Conservation (phyloP, 2,113 vertebrate genomes). For the Paratilapia polleni region DNA sequence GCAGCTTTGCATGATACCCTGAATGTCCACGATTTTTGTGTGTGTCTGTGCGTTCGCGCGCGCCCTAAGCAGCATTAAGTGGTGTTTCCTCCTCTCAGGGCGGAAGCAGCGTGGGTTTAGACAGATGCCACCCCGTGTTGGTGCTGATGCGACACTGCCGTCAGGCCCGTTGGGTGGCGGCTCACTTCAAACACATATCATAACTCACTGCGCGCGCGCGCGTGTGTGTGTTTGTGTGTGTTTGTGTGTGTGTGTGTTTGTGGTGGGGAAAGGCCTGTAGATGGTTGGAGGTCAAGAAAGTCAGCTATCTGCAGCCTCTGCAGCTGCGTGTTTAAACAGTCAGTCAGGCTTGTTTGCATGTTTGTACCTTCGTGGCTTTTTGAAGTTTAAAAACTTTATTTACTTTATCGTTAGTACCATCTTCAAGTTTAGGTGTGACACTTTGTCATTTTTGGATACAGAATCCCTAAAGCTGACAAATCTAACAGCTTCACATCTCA, state of each 20-base stretch:
- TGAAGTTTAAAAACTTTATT: neutral
- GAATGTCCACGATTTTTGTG: neutral
- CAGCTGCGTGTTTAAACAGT: neutral
- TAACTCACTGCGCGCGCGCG: neutral
- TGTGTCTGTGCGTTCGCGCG: neutral
- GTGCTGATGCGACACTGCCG: constrained; percentile 41
- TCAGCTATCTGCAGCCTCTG: neutral
- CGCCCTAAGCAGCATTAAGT: constrained; percentile 18
- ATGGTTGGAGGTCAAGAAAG: neutral
- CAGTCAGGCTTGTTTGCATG: neutral
- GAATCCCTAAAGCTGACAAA: neutral
- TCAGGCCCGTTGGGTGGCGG: constrained; percentile 24
- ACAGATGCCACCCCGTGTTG: constrained; percentile 41
- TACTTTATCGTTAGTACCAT: neutral
- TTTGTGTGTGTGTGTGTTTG: neutral
- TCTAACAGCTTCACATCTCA: neutral
- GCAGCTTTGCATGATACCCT: constrained; percentile 13
- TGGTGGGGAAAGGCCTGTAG: neutral
- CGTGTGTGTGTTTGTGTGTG: neutral
- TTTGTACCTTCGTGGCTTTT: neutral
- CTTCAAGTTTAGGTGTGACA: neutral
- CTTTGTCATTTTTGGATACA: neutral
- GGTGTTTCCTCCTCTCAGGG: neutral
- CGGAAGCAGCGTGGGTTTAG: constrained; percentile 7
- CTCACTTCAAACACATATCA: constrained; percentile 35